Percentiles rank a stretch among this genome's conserved stretches.
Evolutionary conservation across 2,888 invertebrate species (phyloP).

Genomic region (Clunio marinus): DNA sequence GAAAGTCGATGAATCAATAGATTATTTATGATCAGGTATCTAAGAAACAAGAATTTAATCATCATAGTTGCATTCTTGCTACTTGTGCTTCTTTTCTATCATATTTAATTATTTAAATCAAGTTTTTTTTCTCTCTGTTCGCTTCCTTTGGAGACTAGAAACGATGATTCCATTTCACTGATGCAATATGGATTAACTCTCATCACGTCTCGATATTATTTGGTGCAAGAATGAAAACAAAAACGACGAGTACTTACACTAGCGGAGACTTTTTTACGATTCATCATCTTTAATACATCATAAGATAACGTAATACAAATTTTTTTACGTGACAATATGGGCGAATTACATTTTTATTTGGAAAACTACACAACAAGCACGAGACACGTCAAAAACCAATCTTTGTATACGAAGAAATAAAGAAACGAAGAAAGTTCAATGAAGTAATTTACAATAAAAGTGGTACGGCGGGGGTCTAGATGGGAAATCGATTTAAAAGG

Average conservation of each 20-base stretch:
- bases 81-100: background rate
- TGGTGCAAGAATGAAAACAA: background rate
- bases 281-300: conserved; percentile 26
- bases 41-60: conserved; percentile 18
- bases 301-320: conserved; percentile 32
- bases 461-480: background rate
- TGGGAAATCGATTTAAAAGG: background rate
- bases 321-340: conserved; percentile 35
- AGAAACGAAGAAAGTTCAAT: conserved; percentile 24
- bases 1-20: background rate
- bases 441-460: conserved; percentile 29
- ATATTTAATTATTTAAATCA: conserved; percentile 34
- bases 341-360: conserved; percentile 19
- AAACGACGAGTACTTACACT: background rate
- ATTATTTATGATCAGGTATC: background rate
- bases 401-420: conserved; percentile 3
- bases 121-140: no score
- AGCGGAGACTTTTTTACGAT: conserved; percentile 27
- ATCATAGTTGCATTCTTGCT: conserved; percentile 9
- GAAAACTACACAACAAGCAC: background rate
- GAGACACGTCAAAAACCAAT: conserved; percentile 36
- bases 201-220: conserved; percentile 34
- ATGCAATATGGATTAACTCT: conserved; percentile 22
- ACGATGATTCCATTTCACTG: no score
- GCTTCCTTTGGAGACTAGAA: background rate